Evolutionary conservation across 2,888 invertebrate species (phyloP), one percentile per base, ranked within the genome.

Genomic region (Apoda limacodes): DNA sequence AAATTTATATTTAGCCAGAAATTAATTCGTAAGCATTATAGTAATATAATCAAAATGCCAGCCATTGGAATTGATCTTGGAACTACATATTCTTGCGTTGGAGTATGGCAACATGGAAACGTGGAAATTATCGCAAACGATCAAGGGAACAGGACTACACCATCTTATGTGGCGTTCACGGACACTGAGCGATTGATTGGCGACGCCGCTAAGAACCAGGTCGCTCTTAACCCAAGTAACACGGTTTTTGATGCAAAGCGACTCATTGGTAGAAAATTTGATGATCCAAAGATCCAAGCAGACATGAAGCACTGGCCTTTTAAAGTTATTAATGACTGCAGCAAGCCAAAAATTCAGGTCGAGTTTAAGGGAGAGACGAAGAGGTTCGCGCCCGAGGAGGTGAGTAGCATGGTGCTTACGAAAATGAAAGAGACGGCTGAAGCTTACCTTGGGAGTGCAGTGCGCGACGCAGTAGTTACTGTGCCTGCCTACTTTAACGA

Each of bases 221-320:
- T 75, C 86, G 30, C 81, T 13, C 74, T 83, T 82, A 87, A 88
- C 55, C 87, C 87, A 7, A 67, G 56, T 40, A 87, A 17, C 17
- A 17, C 17, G 5, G 17, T 17, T 7, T 17, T 17, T 7, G 17
- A 87, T 50, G 88, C 88, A 12, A 89, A 89, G 51, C 83, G 90
- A 34, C 61, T 92, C 42, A 90, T 91, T 54, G 91, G 91, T n/a
- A 82, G 90, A 30, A 85, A 84, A 39, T 91, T 82, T 57, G 84
- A 84, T 45, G 89, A 90, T 53, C 68, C 66, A 61, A 83, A 85
- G 42, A 87, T 90, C 11, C 88, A 89, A 50, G 74, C 80, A 11
- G 90, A 92, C 57, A 85, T 88, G 72, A 87, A 88, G 47, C 86
- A 87, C 44, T 92, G 90, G 90, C 89, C 91, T 2, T 92, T 92